Evolutionary conservation across 2,113 vertebrate species (phyloP), one percentile per base, ranked within the genome.

Genomic region (Pandion haliaetus): DNA sequence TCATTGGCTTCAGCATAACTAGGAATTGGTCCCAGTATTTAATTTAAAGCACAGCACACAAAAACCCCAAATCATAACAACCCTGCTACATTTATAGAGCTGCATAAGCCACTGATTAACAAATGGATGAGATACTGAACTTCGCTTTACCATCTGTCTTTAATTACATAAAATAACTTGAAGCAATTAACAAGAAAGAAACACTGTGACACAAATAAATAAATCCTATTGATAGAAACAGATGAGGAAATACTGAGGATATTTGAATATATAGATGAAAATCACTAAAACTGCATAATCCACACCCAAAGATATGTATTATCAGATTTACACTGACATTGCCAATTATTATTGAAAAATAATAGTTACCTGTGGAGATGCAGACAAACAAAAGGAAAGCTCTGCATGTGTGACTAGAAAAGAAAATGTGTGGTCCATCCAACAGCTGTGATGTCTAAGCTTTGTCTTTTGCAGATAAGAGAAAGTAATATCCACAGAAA

Each of bases 151-250:
- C 94, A 97, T 96, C 97, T 97, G 96, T 95, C 86, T 96, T 97
- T 95, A 97, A 96, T 97, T 97, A 96, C 94, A 97, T 93, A 95
- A 97, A 97, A 97, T 97, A 96, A 95, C 95, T 97, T 96, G 95
- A 94, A 97, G 95, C 94, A 95, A 97, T 97, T 97, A 97, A 91
- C 95, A 96, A 95, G 94, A 95, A 94, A 97, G 91, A 96, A 97
- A 95, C 88, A 89, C 83, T 95, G 81, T 80, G 97, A 91, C 93
- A 97, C 91, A 96, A 97, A 97, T 97, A 97, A 97, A 97, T 97
- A 97, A 96, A 97, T 82, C 81, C 86, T 95, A 96, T 95, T 95
- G 94, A 94, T 94, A 95, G 96, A 96, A 97, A 66, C 90, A 94
- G 91, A 97, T 79, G 88, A 94, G 86, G 91, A 89, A 94, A 96